These are phyloP conservation scores for Laticauda colubrina DNA, from an alignment of 2,113 vertebrate species.

Conservation along the genomic window DNA sequence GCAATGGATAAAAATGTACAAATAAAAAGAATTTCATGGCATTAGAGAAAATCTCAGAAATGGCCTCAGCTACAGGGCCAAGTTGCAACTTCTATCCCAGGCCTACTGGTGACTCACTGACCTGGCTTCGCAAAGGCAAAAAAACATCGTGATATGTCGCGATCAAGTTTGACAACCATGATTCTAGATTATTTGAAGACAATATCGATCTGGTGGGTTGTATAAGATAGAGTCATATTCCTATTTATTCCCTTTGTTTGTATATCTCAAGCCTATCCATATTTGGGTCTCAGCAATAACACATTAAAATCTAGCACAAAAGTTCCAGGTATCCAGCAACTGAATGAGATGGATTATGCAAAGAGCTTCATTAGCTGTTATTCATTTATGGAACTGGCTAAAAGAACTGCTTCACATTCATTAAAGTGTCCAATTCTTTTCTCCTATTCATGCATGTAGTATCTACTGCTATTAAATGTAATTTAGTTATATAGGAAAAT, in stretches of 20 bases:
- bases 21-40: background rate
- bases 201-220: background rate
- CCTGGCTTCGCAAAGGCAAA: too few species aligned
- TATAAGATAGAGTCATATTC: background rate
- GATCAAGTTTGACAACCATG: too few species aligned
- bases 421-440: background rate
- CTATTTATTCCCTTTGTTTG: background rate
- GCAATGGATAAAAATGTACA: background rate
- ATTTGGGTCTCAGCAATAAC: background rate
- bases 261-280: background rate
- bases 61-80: background rate
- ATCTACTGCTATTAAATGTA: background rate
- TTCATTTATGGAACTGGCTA: background rate
- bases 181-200: background rate
- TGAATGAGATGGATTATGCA: background rate
- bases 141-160: too few species aligned
- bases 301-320: background rate
- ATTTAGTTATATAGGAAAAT: background rate
- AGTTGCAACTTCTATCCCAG: background rate
- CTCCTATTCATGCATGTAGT: background rate
- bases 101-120: too few species aligned
- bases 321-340: background rate
- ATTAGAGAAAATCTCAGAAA: background rate
- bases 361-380: background rate
- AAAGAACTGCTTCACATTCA: background rate